Conservation (phyloP, 92 coral and sea anemone species). For the Parazoanthus atlanticus region DNA sequence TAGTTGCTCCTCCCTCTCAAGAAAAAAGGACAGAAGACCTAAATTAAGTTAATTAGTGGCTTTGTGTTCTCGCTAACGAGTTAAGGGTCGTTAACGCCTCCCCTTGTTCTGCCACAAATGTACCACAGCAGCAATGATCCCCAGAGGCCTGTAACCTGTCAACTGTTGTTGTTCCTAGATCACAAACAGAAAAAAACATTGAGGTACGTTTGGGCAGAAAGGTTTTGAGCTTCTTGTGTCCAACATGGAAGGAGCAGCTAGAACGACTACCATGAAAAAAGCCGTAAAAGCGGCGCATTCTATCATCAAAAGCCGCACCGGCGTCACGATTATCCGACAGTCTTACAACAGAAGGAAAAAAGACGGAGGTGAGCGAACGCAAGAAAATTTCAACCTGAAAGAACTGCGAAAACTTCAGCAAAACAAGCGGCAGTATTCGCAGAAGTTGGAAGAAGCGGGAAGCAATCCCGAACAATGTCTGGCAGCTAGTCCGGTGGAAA, state of each 20-base stretch:
- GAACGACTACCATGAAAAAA: conserved; percentile 26
- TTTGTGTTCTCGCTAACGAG: conserved; percentile 10
- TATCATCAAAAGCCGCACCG: conserved; percentile 62
- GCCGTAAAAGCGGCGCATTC: conserved; percentile 59
- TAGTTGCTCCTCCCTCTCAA: neutral
- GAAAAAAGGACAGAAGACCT: neutral
- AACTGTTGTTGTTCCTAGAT: neutral
- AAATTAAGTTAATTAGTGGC: neutral
- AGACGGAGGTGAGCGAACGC: conserved; percentile 17
- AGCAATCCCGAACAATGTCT: neutral
- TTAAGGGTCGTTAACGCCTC: conserved; percentile 22
- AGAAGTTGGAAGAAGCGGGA: conserved; percentile 44
- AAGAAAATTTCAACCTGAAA: conserved; percentile 40
- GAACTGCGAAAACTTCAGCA: conserved; percentile 49
- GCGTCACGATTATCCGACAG: conserved; percentile 53
- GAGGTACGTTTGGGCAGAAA: neutral
- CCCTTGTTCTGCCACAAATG: neutral
- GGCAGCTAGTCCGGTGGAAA: neutral
- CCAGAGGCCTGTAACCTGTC: neutral
- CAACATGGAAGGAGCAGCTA: conserved; percentile 35
- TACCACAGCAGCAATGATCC: neutral
- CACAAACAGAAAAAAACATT: neutral
- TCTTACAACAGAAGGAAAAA: conserved; percentile 43
- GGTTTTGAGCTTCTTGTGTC: neutral
- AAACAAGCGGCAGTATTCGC: conserved; percentile 41